Evolutionary conservation across 2,113 vertebrate species (phyloP).

Genomic region (Tringa solitaria): DNA sequence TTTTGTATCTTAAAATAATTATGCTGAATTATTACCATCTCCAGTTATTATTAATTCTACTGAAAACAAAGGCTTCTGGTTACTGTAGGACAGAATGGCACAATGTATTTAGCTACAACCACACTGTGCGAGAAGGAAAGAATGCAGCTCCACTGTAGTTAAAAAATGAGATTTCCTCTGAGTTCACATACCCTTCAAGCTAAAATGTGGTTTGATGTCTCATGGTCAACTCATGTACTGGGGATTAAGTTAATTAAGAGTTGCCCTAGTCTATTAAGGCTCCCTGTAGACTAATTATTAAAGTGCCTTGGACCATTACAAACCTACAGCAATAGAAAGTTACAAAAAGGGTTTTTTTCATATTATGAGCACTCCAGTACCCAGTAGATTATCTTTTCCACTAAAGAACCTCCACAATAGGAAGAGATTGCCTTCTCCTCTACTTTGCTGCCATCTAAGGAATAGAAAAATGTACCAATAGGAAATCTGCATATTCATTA

Average conservation of each 20-base stretch:
- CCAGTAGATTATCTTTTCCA: constrained; percentile 60
- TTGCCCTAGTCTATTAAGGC: constrained; percentile 75
- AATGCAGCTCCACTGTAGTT: constrained; percentile 41
- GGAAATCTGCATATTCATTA: background rate
- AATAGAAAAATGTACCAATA: background rate
- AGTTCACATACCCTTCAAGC: constrained; percentile 70
- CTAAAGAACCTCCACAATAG: constrained; percentile 54
- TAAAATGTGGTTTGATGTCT: constrained; percentile 75
- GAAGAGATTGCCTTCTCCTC: constrained; percentile 43
- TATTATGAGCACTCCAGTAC: constrained; percentile 60
- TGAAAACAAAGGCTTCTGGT: constrained; percentile 49
- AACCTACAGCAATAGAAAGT: constrained; percentile 71
- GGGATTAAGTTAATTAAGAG: constrained; percentile 80
- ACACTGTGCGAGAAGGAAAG: constrained; percentile 45
- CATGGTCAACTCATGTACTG: constrained; percentile 77
- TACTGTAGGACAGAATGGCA: background rate
- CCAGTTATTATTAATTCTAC: constrained; percentile 33
- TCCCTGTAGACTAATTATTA: constrained; percentile 80
- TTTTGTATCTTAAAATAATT: constrained; percentile 40
- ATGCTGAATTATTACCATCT: background rate
- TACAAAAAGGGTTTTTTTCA: constrained; percentile 63
- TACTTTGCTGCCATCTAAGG: constrained; percentile 36
- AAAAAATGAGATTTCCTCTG: constrained; percentile 71
- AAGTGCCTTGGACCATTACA: constrained; percentile 74
- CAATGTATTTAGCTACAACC: constrained; percentile 10